Base-by-base conservation (phyloP, 2,888 invertebrate species). In the Mactromeris polynyma region DNA sequence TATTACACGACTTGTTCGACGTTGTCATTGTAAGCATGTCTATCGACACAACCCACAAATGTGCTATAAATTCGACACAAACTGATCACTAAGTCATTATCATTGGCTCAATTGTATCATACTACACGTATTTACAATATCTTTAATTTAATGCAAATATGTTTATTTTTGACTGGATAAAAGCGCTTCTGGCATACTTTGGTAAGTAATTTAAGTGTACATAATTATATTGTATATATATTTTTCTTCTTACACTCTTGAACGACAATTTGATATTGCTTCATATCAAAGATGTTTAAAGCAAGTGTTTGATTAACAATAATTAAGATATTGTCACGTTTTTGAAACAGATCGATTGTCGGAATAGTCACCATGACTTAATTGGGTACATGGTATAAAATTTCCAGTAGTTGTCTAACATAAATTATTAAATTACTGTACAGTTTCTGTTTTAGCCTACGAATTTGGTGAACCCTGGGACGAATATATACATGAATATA, bases 81-180 rank as follows among this genome's bases (percentile, higher is more conserved):
- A 26, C 11, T 9, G 2, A 64, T 9, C n/a, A 26, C 26, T 7
- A 14, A n/a, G 2, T 26, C 58, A 64, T 64, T 26, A 64, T 26
- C 26, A 64, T 64, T 26, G 26, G 26, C 26, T 26, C 58, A n/a
- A 4, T 51, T 51, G 2, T 51, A 14, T 6, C 17, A 51, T n/a
- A 51, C 11, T 14, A 17, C 51, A 2, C 4, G 19, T 51, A 51
- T 51, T 51, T 64, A 64, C 3, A 26, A 40, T 40, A 40, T 11
- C 11, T 9, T 46, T 46, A 46, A 46, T 46, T 46, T 46, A n/a
- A 4, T 64, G 7, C 17, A 17, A 90, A 80, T 42, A 92, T 89
- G 91, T 93, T 91, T 87, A 69, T 93, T 4, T 83, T 84, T 40
- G 88, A 91, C 78, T 93, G 91, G 92, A 86, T 93, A 36, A 81